phyloP scores from a whole-genome alignment of 1,140 invertebrate genomes.

The Alviniconcha marisindica region DNA sequence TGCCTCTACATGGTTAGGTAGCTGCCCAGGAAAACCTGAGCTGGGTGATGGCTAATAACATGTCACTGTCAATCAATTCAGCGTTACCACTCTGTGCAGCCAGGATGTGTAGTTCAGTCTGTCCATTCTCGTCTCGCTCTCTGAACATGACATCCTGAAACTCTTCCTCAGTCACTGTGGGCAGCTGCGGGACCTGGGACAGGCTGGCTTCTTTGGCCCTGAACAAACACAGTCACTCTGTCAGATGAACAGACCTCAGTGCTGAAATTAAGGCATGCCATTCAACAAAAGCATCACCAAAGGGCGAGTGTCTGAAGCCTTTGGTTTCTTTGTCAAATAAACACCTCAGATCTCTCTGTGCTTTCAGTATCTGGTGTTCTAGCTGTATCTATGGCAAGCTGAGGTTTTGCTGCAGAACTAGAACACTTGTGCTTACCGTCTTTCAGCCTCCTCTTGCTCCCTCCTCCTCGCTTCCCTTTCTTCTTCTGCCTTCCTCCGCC shows the following conservation, averaged over 20 bases:
- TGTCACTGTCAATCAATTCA: no score
- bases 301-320: no score
- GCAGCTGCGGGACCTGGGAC: conserved; percentile 58
- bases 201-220: conserved; percentile 62
- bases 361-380: neutral
- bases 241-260: neutral
- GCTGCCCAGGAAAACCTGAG: no score
- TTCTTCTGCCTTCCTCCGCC: neutral
- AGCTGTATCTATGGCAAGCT: no score
- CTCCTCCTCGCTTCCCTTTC: neutral
- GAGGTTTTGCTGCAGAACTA: no score
- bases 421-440: neutral
- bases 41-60: no score
- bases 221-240: neutral
- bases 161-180: conserved; percentile 61
- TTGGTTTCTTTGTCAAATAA: no score
- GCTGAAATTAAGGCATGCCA: no score
- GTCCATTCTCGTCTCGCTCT: conserved; percentile 58
- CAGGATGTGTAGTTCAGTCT: conserved; percentile 65
- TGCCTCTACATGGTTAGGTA: no score
- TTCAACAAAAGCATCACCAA: no score
- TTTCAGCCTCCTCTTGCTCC: conserved; percentile 13
- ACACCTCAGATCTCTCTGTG: neutral
- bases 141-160: conserved; percentile 57
- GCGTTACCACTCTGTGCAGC: conserved; percentile 56